Conservation (phyloP, 2,888 invertebrate genomes). For the Halictus quadricinctus region DNA sequence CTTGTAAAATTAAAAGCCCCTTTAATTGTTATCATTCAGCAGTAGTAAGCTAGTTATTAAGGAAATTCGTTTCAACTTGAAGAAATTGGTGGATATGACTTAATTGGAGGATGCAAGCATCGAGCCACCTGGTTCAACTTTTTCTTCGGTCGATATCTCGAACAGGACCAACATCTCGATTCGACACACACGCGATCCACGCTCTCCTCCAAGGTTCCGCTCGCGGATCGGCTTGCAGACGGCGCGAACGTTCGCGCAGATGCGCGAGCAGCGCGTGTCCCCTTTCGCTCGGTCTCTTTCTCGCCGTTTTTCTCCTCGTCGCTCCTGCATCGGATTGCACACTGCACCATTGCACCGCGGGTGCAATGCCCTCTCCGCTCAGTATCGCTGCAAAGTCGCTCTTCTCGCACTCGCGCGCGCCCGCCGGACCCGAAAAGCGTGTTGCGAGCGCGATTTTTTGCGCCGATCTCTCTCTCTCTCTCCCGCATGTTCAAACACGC, state of each 20-base stretch:
- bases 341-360: slow-evolving; percentile 75
- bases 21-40: background rate
- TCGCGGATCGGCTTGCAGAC: slow-evolving; percentile 48
- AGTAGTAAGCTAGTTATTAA: background rate
- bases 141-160: background rate
- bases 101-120: background rate
- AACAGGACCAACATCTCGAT: background rate
- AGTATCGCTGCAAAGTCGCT: slow-evolving; percentile 62
- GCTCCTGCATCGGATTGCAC: slow-evolving; percentile 68
- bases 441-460: slow-evolving; percentile 30
- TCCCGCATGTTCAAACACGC: background rate
- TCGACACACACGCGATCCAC: slow-evolving; percentile 70
- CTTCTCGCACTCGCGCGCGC: background rate
- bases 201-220: slow-evolving; percentile 65
- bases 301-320: background rate
- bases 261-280: slow-evolving; percentile 11
- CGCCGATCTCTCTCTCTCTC: background rate
- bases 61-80: background rate
- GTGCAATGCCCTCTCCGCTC: slow-evolving; percentile 73
- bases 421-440: slow-evolving; percentile 41
- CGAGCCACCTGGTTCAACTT: background rate
- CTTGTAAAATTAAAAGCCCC: background rate
- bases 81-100: background rate
- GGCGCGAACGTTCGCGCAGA: slow-evolving; percentile 32
- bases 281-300: slow-evolving; percentile 6